phyloP scores from a whole-genome alignment of 2,797 vertebrate genomes.

The Tolypeutes matacus region DNA sequence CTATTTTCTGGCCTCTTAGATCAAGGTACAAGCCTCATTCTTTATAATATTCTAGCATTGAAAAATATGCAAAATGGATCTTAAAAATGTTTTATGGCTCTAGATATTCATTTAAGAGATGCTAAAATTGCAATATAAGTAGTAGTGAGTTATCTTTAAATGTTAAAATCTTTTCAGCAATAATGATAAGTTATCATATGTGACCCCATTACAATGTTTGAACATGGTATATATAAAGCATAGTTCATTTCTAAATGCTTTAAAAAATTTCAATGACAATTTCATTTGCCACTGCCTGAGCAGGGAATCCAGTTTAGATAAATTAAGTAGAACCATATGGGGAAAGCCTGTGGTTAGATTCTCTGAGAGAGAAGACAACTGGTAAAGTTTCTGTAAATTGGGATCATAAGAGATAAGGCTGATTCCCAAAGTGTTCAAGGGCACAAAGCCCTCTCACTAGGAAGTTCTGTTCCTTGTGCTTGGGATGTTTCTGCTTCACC shows the following conservation, averaged over 20 bases:
- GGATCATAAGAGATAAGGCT: background rate
- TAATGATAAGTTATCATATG: constrained; percentile 21
- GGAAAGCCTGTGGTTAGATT: background rate
- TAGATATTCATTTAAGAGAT: constrained; percentile 11
- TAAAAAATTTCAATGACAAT: constrained; percentile 5
- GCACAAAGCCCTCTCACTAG: background rate
- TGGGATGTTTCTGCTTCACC: background rate
- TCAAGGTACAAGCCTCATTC: background rate
- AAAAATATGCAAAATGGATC: constrained; percentile 43
- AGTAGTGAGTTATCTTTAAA: background rate
- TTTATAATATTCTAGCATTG: background rate
- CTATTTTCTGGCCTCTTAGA: background rate
- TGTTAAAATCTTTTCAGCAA: constrained; percentile 31
- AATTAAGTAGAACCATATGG: constrained; percentile 47
- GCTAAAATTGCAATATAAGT: background rate
- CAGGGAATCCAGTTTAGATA: background rate
- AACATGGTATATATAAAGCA: background rate
- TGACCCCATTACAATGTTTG: background rate
- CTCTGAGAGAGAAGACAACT: background rate
- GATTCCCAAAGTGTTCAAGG: background rate
- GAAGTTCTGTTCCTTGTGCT: background rate
- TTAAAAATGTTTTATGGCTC: constrained; percentile 1
- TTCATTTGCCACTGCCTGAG: constrained; percentile 4
- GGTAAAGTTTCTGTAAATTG: background rate
- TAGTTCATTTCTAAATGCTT: constrained; percentile 25